phyloP scores from a whole-genome alignment of 1,140 invertebrate species.

The Heliconius hewitsoni region DNA sequence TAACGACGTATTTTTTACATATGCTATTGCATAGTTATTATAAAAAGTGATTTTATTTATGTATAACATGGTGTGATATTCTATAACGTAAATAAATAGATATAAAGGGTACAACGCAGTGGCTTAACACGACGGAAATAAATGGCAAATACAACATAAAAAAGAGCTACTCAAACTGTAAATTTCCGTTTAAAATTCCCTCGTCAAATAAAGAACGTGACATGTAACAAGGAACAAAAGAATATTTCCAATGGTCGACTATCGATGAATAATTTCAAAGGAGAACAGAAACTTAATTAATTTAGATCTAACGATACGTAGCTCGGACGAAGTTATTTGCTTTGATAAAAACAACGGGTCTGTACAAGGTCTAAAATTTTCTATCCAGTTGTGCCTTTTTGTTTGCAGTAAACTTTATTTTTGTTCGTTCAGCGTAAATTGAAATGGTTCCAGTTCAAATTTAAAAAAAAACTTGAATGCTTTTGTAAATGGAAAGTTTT shows the following conservation, averaged over 20 bases:
- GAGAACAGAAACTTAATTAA: slow-evolving; percentile 5
- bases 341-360: slow-evolving; percentile 21
- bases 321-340: not conserved
- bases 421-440: not conserved
- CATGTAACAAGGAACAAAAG: not conserved
- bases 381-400: slow-evolving; percentile 17
- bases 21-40: too few species aligned
- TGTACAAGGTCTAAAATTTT: not conserved
- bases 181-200: too few species aligned
- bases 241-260: not conserved
- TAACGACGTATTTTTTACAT: too few species aligned
- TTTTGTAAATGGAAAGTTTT: not conserved
- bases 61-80: too few species aligned
- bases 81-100: too few species aligned
- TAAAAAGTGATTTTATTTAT: too few species aligned
- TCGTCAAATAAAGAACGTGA: not conserved
- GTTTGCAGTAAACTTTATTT: slow-evolving; percentile 24
- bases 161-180: too few species aligned
- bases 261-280: slow-evolving; percentile 12
- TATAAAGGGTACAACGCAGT: too few species aligned
- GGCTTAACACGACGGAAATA: too few species aligned
- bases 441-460: slow-evolving; percentile 8
- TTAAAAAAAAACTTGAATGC: not conserved
- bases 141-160: too few species aligned
- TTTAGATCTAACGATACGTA: slow-evolving; percentile 11